phyloP scores from a whole-genome alignment of 2,888 invertebrate species.

The Brassicogethes aeneus region DNA sequence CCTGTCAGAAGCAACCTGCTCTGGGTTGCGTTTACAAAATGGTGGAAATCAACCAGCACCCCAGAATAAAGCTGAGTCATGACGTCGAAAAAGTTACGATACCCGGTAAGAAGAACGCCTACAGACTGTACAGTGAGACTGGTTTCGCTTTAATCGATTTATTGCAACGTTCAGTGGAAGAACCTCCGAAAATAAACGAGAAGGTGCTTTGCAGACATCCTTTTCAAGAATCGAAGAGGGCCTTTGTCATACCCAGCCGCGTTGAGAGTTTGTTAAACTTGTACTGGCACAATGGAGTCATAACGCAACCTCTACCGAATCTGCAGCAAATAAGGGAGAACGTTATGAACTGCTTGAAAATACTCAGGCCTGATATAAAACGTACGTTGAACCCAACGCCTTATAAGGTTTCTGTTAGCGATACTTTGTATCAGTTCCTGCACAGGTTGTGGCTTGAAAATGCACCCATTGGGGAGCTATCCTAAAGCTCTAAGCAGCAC shows the following conservation, averaged over 20 bases:
- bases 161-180: conserved; percentile 72
- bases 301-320: conserved; percentile 57
- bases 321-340: conserved; percentile 67
- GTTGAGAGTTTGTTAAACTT: conserved; percentile 75
- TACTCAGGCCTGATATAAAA: conserved; percentile 85
- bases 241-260: conserved; percentile 84
- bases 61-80: conserved; percentile 92
- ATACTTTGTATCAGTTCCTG: conserved; percentile 86
- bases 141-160: conserved; percentile 87
- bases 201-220: conserved; percentile 93
- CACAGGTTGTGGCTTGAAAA: conserved; percentile 95
- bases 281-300: conserved; percentile 79
- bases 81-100: conserved; percentile 97
- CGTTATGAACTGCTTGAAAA: conserved; percentile 71
- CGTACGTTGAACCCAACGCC: conserved; percentile 97
- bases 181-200: conserved; percentile 62
- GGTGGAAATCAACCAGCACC: conserved; percentile 83
- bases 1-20: conserved; percentile 96
- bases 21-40: conserved; percentile 96
- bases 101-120: conserved; percentile 86
- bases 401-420: conserved; percentile 94
- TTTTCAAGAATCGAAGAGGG: conserved; percentile 92
- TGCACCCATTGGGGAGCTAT: conserved; percentile 97
- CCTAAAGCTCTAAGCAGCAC: too few species aligned
- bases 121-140: conserved; percentile 60